Conservation (phyloP, 1,140 invertebrate species). For the Drosophila ironensis region DNA sequence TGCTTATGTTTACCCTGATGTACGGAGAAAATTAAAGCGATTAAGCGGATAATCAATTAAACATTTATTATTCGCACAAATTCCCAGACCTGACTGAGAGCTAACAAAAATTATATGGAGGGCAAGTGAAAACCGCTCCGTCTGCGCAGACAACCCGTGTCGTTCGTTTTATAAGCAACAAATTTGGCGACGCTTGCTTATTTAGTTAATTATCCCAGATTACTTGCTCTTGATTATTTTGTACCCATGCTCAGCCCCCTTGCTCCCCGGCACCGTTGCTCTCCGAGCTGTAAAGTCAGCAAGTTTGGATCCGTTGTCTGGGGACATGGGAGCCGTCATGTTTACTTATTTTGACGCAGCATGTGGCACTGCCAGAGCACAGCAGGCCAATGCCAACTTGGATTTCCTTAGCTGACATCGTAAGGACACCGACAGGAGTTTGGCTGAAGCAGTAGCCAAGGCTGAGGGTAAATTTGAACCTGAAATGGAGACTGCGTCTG, state of each 20-base stretch:
- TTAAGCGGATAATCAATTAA: conserved; percentile 37
- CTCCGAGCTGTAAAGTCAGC: conserved; percentile 68
- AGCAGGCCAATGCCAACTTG: conserved; percentile 71
- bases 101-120: not conserved
- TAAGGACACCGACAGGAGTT: conserved; percentile 3
- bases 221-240: conserved; percentile 78
- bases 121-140: not conserved
- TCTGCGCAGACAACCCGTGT: conserved; percentile 20
- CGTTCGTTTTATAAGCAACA: conserved; percentile 50
- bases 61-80: conserved; percentile 17
- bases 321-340: conserved; percentile 49
- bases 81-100: not conserved
- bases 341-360: conserved; percentile 77
- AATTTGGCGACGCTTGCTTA: conserved; percentile 75
- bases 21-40: conserved; percentile 17
- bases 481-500: conserved; percentile 2
- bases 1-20: not conserved
- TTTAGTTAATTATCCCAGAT: conserved; percentile 77
- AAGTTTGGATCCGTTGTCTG: conserved; percentile 53
- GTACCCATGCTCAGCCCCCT: conserved; percentile 40
- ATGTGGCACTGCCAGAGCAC: conserved; percentile 60
- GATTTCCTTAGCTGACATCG: conserved; percentile 67
- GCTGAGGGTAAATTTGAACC: not conserved
- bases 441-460: not conserved
- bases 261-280: conserved; percentile 6